Percentiles rank a stretch among this genome's conserved stretches.
These are phyloP conservation scores for Syndactyla subalaris DNA, from an alignment of 2,797 vertebrate species.

Conservation along the genomic window DNA sequence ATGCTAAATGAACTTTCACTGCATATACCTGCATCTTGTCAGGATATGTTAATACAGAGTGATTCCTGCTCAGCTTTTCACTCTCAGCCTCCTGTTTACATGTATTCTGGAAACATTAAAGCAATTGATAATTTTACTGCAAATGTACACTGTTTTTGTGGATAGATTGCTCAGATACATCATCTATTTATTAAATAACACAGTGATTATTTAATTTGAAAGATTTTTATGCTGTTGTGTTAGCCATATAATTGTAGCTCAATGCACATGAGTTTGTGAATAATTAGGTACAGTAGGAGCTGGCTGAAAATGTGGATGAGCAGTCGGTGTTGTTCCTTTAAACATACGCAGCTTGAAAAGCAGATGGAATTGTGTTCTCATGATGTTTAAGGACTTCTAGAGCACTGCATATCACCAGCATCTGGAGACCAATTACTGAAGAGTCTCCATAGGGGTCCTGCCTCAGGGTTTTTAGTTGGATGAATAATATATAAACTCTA, in stretches of 20 bases:
- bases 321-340: slow-evolving; percentile 48
- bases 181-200: slow-evolving; percentile 48
- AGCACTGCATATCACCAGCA: slow-evolving; percentile 60
- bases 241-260: slow-evolving; percentile 22
- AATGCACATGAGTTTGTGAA: slow-evolving; percentile 10
- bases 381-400: slow-evolving; percentile 73
- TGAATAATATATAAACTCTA: slow-evolving; percentile 84
- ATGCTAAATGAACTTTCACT: background rate
- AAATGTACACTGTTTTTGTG: background rate
- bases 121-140: background rate
- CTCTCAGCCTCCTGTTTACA: background rate
- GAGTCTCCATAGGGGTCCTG: slow-evolving; percentile 73
- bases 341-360: slow-evolving; percentile 54
- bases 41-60: background rate
- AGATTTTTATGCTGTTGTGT: background rate
- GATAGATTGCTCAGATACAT: slow-evolving; percentile 16
- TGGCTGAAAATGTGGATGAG: slow-evolving; percentile 11
- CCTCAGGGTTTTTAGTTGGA: slow-evolving; percentile 75
- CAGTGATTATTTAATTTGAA: slow-evolving; percentile 18
- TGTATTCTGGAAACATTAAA: background rate
- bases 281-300: slow-evolving; percentile 31
- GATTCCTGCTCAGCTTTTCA: background rate
- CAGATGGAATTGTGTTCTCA: slow-evolving; percentile 72
- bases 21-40: background rate
- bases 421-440: slow-evolving; percentile 81